Evolutionary conservation across 1,140 invertebrate genomes (phyloP).

Genomic region (Drosophila guanche): DNA sequence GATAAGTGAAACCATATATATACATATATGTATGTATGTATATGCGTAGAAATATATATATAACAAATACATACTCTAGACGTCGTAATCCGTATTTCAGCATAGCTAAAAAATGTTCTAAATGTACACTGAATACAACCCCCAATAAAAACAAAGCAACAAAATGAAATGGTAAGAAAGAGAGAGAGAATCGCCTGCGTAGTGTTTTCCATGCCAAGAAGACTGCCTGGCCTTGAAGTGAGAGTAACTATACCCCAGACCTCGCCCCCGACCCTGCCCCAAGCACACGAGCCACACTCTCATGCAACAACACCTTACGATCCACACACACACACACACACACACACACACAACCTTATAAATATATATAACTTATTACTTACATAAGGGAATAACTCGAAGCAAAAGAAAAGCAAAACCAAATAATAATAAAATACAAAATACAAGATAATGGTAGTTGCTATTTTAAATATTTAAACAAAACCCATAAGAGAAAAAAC

Average conservation of each 20-base stretch:
- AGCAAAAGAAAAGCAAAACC: constrained; percentile 52
- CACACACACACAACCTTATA: constrained; percentile 56
- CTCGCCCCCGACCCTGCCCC: not conserved
- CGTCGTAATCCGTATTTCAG: constrained; percentile 70
- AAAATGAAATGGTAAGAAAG: constrained; percentile 33
- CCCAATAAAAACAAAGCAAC: constrained; percentile 56
- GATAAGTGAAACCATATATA: constrained; percentile 67
- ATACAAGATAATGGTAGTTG: constrained; percentile 72
- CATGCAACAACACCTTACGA: constrained; percentile 20
- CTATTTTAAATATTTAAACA: constrained; percentile 78
- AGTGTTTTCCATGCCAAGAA: constrained; percentile 43
- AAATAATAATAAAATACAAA: constrained; percentile 57
- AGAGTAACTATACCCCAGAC: not conserved
- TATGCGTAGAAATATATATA: constrained; percentile 50
- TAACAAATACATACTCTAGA: constrained; percentile 65
- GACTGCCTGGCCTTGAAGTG: constrained; percentile 30
- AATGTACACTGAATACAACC: constrained; percentile 68
- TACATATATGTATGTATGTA: constrained; percentile 65
- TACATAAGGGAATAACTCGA: constrained; percentile 67
- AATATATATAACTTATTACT: constrained; percentile 81
- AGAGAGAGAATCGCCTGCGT: constrained; percentile 53
- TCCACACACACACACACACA: constrained; percentile 19
- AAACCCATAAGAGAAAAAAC: constrained; percentile 39
- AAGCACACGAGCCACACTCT: constrained; percentile 31
- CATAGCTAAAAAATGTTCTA: constrained; percentile 74